Evolutionary conservation across 2,113 vertebrate genomes (phyloP).

Genomic region (Emydura subglobosa): DNA sequence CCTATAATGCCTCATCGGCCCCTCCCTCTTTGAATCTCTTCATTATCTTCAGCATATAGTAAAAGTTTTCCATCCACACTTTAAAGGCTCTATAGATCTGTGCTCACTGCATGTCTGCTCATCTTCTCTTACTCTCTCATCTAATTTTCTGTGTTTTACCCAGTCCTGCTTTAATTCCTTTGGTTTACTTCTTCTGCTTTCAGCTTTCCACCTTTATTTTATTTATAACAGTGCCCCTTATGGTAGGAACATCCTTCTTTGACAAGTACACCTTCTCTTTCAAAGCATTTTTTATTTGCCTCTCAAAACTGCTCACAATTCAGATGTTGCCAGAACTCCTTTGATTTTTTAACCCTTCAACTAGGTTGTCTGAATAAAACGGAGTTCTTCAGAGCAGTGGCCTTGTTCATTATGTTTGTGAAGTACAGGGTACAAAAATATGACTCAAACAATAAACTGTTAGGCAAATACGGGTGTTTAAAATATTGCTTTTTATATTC

Average conservation of each 20-base stretch:
- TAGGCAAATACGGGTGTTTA: neutral
- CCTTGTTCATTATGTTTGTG: neutral
- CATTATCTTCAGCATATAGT: neutral
- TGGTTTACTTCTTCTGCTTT: neutral
- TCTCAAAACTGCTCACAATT: neutral
- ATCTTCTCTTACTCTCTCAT: neutral
- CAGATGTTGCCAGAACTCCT: neutral
- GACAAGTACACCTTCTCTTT: neutral
- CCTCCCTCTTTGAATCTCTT: slow-evolving; percentile 29
- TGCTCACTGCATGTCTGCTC: neutral
- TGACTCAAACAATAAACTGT: neutral
- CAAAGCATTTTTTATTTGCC: neutral
- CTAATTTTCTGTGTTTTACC: neutral
- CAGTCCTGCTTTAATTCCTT: neutral
- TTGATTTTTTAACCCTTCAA: neutral
- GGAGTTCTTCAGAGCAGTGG: fast-evolving
- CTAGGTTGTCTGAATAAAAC: neutral
- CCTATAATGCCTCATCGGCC: neutral
- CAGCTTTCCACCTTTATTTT: neutral
- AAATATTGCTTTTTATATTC: neutral
- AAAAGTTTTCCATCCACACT: slow-evolving; percentile 13
- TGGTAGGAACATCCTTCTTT: neutral
- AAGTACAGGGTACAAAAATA: neutral
- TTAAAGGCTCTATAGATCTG: slow-evolving; percentile 13
- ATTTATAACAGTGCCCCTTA: neutral